Evolutionary conservation across 2,113 vertebrate species (phyloP), one percentile per base, ranked within the genome.

Genomic region (Lethenteron reissneri): DNA sequence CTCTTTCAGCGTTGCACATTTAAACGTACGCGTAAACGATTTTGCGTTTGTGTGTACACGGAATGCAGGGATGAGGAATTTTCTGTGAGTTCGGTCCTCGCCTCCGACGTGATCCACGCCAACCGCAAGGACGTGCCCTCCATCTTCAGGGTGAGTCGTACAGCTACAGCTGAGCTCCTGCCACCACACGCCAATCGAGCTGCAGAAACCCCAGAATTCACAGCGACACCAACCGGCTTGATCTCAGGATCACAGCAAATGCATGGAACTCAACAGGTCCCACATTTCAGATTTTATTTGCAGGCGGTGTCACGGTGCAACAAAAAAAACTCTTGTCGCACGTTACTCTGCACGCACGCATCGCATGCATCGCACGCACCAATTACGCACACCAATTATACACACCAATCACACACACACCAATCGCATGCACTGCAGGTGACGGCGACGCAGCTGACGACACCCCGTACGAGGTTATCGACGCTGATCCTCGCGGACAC

Each of bases 81-180:
- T 79, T 95, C 91, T 9, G 92, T 96, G 78, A 95, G 91, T 75
- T 90, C 91, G n/a, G 94, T 99, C 73, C 77, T 99, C 80, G 91
- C 89, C 71, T 99, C 92, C 57, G 94, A 99, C 76, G 94, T 99
- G 78, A 99, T 99, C 79, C 94, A 97, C 41, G 94, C 94, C 76
- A 92, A 83, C 79, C 84, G 88, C 77, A 99, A 95, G 82, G 94
- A 99, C 76, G 84, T 99, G 72, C 91, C 94, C 12, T 97, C 91
- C 75, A 99, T 99, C 78, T 95, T 99, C 78, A 85, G 91, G 81
- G 94, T 99, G 79, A 85, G 90, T 83, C 41, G 64, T 60, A 11
- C 2, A 56, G 17, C 41, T 71, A n/a, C 14, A 17, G 12, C 25
- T 2, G 56, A 60, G 56, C 11, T 21, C 25, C 25, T 41, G 25